A percentile compares a stretch with the other conserved stretches of the same genome.
phyloP scores from a whole-genome alignment of 30 jellyfish, hydroid and myxozoan genomes.

The Sanderia malayensis region DNA sequence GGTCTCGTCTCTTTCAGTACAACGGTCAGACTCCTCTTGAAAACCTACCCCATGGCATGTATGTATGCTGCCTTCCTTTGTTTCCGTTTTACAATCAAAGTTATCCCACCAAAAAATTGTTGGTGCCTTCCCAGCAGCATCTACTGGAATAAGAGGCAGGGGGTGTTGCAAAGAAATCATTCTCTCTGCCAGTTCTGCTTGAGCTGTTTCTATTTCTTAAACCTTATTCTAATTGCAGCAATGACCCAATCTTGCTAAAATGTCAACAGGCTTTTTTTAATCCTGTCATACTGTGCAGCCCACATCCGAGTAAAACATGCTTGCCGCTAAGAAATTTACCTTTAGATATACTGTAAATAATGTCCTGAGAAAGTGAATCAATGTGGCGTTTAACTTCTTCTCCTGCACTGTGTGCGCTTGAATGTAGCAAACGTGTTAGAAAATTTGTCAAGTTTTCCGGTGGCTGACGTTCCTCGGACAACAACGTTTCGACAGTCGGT shows the following conservation, averaged over 20 bases:
- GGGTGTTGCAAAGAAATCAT: slow-evolving; percentile 20
- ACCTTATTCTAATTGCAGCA: slow-evolving; percentile 16
- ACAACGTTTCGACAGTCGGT: slow-evolving; percentile 15
- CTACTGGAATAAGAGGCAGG: slow-evolving; percentile 27
- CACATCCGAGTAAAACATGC: too few relatives aligned
- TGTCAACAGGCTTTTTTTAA: neutral
- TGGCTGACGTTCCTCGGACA: slow-evolving; percentile 32
- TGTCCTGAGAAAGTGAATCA: slow-evolving; percentile 33
- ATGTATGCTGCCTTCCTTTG: slow-evolving; percentile 19
- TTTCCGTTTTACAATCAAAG: slow-evolving; percentile 36
- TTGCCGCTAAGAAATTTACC: too few relatives aligned
- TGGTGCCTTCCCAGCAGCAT: slow-evolving; percentile 25
- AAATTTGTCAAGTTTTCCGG: slow-evolving; percentile 20
- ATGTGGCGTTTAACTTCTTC: slow-evolving; percentile 20
- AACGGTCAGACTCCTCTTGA: slow-evolving; percentile 33
- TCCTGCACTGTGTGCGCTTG: slow-evolving; percentile 25
- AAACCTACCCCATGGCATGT: slow-evolving; percentile 31
- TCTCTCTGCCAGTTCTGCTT: slow-evolving; percentile 26
- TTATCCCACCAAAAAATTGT: slow-evolving; percentile 26
- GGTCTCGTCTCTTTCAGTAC: too few relatives aligned
- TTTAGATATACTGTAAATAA: neutral
- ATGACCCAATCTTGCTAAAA: neutral
- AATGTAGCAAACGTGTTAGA: slow-evolving; percentile 19
- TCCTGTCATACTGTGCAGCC: too few relatives aligned
- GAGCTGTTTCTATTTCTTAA: slow-evolving; percentile 39